Evolutionary conservation across 2,888 invertebrate species (phyloP), one percentile per base, ranked within the genome.

Genomic region (Nasonia oneida): DNA sequence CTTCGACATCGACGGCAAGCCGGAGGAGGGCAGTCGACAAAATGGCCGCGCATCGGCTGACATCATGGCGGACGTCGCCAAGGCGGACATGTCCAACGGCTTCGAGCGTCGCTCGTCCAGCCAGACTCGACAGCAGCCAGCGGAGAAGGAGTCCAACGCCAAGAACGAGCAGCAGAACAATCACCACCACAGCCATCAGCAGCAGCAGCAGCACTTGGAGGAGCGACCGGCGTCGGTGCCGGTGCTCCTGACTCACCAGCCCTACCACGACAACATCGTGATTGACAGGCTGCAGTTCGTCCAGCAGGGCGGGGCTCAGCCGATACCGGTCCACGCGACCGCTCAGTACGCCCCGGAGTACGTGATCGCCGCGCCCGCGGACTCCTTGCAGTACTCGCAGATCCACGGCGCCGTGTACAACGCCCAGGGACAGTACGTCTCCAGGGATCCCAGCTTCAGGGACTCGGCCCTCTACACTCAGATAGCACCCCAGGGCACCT

Each of bases 291-390:
- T 90, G 3, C 91, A 92, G 82, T 90, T 91, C 83, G 91, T 92
- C 12, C 90, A 92, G 0, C 93, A 92, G 85, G 91, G 91, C 8
- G 89, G 91, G 71, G 91, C 91, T 0, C 93, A 93, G 80, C 91
- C 92, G 6, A 91, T 92, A 3, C 93, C 93, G 81, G 89, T 91
- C 10, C 93, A 93, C 64, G 76, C 71, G 14, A 23, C 83, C 3
- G n/a, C 86, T 0, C 93, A 92, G 80, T 93, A 91, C 81, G 89
- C 90, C 14, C 89, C 91, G 12, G 93, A 93, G 84, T 92, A 91
- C 86, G 87, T 88, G 64, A 86, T 88, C 10, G 88, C 90, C 18
- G 86, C 87, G 18, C 88, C 90, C 4, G 53, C 86, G 3, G 90
- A 90, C 33, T 90, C 90, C 39, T 88, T 88, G 5, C 92, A 92